Evolutionary conservation across 2,113 vertebrate genomes (phyloP).

Genomic region (Macaca mulatta): DNA sequence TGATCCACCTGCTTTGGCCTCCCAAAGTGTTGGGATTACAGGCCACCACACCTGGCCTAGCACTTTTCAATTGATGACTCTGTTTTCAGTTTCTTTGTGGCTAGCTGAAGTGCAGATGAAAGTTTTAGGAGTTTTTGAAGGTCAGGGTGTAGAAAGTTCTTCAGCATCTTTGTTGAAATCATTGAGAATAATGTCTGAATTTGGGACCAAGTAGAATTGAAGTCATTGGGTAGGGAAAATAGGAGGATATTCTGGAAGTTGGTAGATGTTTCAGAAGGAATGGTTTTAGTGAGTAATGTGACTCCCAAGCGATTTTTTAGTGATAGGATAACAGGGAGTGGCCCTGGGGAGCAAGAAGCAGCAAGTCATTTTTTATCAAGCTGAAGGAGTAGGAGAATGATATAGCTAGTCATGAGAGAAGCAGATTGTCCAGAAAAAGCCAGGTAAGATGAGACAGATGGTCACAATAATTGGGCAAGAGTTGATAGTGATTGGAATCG

Average conservation of each 20-base stretch:
- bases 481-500: not conserved
- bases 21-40: too few relatives aligned
- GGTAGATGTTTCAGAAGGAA: not conserved
- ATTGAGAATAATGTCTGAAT: not conserved
- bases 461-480: not conserved
- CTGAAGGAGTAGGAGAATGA: not conserved
- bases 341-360: not conserved
- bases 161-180: not conserved
- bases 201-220: not conserved
- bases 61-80: not conserved
- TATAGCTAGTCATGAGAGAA: not conserved
- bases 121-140: not conserved
- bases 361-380: not conserved
- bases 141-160: not conserved
- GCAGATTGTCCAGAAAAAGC: not conserved
- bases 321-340: not conserved
- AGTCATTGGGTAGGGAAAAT: not conserved
- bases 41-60: too few relatives aligned
- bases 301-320: conserved; percentile 17
- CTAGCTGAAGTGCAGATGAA: not conserved
- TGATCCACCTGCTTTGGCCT: too few relatives aligned
- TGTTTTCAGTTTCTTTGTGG: not conserved
- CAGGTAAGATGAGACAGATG: not conserved
- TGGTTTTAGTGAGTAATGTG: not conserved
- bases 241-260: not conserved